These are phyloP conservation scores for Pocillopora meandrina DNA, from an alignment of 92 coral and sea anemone genomes.

Conservation along the genomic window DNA sequence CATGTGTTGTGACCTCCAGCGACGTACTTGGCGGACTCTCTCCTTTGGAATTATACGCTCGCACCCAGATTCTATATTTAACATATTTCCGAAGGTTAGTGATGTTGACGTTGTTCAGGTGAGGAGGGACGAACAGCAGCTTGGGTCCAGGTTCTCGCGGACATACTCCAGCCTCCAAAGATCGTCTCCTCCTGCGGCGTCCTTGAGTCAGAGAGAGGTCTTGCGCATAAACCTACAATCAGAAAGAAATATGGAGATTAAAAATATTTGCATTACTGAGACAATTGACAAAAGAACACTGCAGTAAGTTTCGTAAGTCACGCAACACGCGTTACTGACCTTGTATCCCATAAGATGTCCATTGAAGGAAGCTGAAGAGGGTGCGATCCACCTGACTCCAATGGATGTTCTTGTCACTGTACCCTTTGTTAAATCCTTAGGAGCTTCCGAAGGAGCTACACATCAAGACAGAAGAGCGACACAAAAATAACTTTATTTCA, in stretches of 20 bases:
- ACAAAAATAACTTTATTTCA: background rate
- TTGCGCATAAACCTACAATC: conserved; percentile 55
- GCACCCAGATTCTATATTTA: conserved; percentile 69
- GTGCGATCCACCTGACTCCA: conserved; percentile 77
- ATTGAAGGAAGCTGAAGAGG: conserved; percentile 60
- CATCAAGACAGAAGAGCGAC: background rate
- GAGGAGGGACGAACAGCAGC: conserved; percentile 74
- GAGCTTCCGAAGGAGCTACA: conserved; percentile 78
- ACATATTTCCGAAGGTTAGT: conserved; percentile 83
- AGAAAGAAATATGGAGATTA: background rate
- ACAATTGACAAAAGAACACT: background rate
- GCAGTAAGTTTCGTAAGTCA: too few species aligned
- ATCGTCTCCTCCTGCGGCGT: conserved; percentile 57
- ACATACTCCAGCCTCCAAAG: conserved; percentile 32
- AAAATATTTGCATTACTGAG: background rate
- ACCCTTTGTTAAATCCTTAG: conserved; percentile 45
- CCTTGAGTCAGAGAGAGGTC: conserved; percentile 38
- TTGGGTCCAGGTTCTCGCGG: conserved; percentile 74
- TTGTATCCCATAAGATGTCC: conserved; percentile 88
- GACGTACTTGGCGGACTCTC: conserved; percentile 74
- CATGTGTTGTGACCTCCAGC: conserved; percentile 54
- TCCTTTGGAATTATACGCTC: conserved; percentile 89
- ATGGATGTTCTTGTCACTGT: conserved; percentile 76
- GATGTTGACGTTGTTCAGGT: conserved; percentile 74
- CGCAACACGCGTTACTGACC: conserved; percentile 46